Percentiles rank a stretch among this genome's conserved stretches.
phyloP scores from a whole-genome alignment of 1,140 invertebrate genomes.

The Holotrichia oblita region DNA sequence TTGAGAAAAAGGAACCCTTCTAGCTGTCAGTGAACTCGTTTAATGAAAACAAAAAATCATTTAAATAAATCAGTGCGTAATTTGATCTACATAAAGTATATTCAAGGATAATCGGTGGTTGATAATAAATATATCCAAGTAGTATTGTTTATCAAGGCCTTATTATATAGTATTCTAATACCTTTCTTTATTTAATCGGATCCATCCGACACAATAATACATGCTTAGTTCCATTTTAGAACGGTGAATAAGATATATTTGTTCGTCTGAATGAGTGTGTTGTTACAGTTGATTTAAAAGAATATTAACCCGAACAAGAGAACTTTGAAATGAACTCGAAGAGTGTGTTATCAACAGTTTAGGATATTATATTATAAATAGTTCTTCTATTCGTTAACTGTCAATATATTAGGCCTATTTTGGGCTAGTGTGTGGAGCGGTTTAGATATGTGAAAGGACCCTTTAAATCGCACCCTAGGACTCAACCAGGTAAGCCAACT shows the following conservation, averaged over 20 bases:
- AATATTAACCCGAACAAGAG: not conserved
- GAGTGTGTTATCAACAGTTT: not conserved
- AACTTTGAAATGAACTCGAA: not conserved
- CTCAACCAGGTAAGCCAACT: conserved; percentile 29
- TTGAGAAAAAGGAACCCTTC: conserved; percentile 39
- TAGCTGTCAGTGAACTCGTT: conserved; percentile 42
- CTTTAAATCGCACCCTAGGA: conserved; percentile 22
- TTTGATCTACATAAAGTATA: conserved; percentile 26
- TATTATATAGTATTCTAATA: conserved; percentile 5
- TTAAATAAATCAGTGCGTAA: conserved; percentile 42
- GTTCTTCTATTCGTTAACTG: not conserved
- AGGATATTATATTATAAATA: not conserved
- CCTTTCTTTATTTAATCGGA: conserved; percentile 5
- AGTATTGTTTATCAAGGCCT: conserved; percentile 39
- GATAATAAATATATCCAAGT: conserved; percentile 38
- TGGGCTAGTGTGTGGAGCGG: not conserved
- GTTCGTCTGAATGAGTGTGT: conserved; percentile 34
- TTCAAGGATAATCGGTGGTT: conserved; percentile 46
- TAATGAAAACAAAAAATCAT: conserved; percentile 44
- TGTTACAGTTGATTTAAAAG: not conserved
- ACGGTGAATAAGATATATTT: conserved; percentile 14
- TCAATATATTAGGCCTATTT: not conserved
- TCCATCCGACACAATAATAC: conserved; percentile 9
- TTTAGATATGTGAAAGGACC: conserved; percentile 24
- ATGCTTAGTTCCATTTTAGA: not conserved